Evolutionary conservation across 2,888 invertebrate genomes (phyloP).

Genomic region (Stomorhina lunata): DNA sequence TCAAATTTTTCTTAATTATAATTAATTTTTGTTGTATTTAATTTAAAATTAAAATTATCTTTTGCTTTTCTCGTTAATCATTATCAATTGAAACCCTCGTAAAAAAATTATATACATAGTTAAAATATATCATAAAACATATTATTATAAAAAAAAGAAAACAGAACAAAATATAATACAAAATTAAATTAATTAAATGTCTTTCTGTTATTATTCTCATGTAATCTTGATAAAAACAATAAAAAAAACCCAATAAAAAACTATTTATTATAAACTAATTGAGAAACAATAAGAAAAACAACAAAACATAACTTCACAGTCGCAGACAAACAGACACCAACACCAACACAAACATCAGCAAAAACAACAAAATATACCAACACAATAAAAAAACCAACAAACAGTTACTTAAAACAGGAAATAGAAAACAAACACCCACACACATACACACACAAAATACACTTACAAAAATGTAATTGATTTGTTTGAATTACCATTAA

Average conservation of each 20-base stretch:
- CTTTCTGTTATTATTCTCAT: conserved; percentile 59
- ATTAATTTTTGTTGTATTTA: background rate
- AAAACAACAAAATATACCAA: conserved; percentile 1
- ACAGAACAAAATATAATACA: conserved; percentile 22
- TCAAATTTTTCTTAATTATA: background rate
- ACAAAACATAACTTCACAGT: conserved; percentile 1
- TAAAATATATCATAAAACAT: conserved; percentile 58
- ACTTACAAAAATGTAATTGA: conserved; percentile 12
- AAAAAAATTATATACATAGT: conserved; percentile 29
- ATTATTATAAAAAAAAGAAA: conserved; percentile 26
- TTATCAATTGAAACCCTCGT: background rate
- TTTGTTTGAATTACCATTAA: conserved; percentile 26
- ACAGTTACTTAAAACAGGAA: background rate
- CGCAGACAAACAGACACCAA: background rate
- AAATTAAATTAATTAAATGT: conserved; percentile 57
- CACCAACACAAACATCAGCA: background rate
- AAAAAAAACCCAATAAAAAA: conserved; percentile 19
- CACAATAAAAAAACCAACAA: background rate
- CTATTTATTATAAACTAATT: conserved; percentile 19
- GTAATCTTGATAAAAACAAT: conserved; percentile 35
- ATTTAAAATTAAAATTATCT: background rate
- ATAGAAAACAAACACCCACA: background rate
- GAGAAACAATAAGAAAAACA: conserved; percentile 25
- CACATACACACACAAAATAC: background rate
- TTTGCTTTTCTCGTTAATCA: background rate